Percentiles rank a stretch among this genome's conserved stretches.
Evolutionary conservation across 2,113 vertebrate genomes (phyloP).

Genomic region (Lanius collurio): DNA sequence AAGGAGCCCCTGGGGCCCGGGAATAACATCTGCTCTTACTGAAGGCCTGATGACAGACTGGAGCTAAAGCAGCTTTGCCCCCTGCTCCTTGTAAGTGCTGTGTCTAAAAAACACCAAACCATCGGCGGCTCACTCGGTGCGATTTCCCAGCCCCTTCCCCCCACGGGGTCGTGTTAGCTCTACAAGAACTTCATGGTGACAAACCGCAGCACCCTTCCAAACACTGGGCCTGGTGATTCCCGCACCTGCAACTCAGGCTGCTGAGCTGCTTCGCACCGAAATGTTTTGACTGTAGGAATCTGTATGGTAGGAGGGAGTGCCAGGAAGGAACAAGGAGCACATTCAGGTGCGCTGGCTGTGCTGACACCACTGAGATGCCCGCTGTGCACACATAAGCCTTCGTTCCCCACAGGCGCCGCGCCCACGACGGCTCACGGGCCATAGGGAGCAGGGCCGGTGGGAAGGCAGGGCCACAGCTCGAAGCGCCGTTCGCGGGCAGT

Average conservation of each 20-base stretch:
- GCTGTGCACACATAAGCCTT: rapidly evolving
- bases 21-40: neutral
- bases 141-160: neutral
- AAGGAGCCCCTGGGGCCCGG: rapidly evolving
- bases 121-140: rapidly evolving
- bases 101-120: neutral
- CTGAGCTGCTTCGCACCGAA: neutral
- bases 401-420: neutral
- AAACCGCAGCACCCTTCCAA: neutral
- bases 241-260: neutral
- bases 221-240: neutral
- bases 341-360: neutral
- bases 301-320: neutral
- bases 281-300: neutral
- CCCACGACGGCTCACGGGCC: rapidly evolving
- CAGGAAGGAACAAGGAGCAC: conserved; percentile 2
- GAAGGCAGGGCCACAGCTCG: neutral
- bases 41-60: neutral
- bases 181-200: neutral
- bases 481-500: neutral
- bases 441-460: rapidly evolving
- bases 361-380: neutral
- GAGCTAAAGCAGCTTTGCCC: neutral
- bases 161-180: neutral
- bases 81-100: neutral